These are phyloP conservation scores for Pseudoips prasinana DNA, from an alignment of 2,888 invertebrate genomes.

Conservation along the genomic window DNA sequence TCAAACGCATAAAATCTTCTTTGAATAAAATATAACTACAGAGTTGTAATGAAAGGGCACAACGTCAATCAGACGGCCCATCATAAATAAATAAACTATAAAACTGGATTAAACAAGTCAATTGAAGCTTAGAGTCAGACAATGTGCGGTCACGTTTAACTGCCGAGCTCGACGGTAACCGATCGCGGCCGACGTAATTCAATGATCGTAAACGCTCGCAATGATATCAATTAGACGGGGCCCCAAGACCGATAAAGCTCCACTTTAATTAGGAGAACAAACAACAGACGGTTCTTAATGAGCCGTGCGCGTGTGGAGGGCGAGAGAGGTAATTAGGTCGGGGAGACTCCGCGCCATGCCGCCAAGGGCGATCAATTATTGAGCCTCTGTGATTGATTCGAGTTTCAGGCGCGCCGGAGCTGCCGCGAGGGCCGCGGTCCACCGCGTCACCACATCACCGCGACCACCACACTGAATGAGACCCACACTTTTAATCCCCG, in stretches of 20 bases:
- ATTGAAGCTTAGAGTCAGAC: slow-evolving; percentile 68
- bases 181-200: slow-evolving; percentile 74
- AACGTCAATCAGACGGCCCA: slow-evolving; percentile 21
- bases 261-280: slow-evolving; percentile 81
- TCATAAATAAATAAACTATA: slow-evolving; percentile 76
- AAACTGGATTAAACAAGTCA: slow-evolving; percentile 76
- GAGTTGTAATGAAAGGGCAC: too few species aligned
- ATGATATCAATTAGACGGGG: slow-evolving; percentile 80
- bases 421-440: slow-evolving; percentile 25
- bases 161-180: slow-evolving; percentile 67
- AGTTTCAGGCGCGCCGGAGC: slow-evolving; percentile 47
- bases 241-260: slow-evolving; percentile 77
- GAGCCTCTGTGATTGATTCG: slow-evolving; percentile 72
- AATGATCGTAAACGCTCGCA: slow-evolving; percentile 79
- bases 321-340: slow-evolving; percentile 74
- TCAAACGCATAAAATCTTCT: too few species aligned
- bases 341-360: slow-evolving; percentile 48
- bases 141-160: slow-evolving; percentile 78
- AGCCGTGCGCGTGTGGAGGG: slow-evolving; percentile 75
- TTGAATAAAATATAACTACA: too few species aligned
- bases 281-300: slow-evolving; percentile 79
- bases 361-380: slow-evolving; percentile 70
- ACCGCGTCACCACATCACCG: slow-evolving; percentile 13
- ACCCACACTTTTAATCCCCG: slow-evolving; percentile 44
- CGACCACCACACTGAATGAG: slow-evolving; percentile 25